phyloP scores from a whole-genome alignment of 1,140 invertebrate genomes.

The Brachionus paranguensis region DNA sequence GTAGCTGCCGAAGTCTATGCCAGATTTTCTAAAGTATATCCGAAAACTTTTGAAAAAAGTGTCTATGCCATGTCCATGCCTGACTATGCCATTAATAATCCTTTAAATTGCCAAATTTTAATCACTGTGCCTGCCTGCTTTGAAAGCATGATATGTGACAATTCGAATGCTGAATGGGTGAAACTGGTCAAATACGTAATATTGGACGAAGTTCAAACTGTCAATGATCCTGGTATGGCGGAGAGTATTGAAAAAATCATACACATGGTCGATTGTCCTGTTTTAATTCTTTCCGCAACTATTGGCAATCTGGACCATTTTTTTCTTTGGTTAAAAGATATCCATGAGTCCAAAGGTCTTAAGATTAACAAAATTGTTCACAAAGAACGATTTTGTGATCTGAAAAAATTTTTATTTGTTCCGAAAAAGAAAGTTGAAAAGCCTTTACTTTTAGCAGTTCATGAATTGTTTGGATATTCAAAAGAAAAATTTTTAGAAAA shows the following conservation, averaged over 20 bases:
- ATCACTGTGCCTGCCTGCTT: neutral
- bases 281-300: neutral
- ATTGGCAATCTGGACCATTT: neutral
- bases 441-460: neutral
- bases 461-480: conserved; percentile 8
- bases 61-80: neutral
- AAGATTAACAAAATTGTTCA: neutral
- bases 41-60: neutral
- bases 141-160: neutral
- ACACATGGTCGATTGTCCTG: neutral
- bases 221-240: neutral
- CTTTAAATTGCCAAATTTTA: neutral
- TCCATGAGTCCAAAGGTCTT: neutral
- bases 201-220: conserved; percentile 2
- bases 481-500: neutral
- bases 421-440: neutral
- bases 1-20: neutral
- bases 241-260: neutral
- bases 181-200: neutral
- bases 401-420: neutral
- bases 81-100: neutral
- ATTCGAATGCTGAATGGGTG: neutral
- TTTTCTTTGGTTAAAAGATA: neutral
- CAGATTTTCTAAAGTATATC: neutral
- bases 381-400: neutral